Percentiles rank a stretch among this genome's conserved stretches.
Conservation (phyloP, 2,113 vertebrate genomes). For the Mastomys natalensis region DNA sequence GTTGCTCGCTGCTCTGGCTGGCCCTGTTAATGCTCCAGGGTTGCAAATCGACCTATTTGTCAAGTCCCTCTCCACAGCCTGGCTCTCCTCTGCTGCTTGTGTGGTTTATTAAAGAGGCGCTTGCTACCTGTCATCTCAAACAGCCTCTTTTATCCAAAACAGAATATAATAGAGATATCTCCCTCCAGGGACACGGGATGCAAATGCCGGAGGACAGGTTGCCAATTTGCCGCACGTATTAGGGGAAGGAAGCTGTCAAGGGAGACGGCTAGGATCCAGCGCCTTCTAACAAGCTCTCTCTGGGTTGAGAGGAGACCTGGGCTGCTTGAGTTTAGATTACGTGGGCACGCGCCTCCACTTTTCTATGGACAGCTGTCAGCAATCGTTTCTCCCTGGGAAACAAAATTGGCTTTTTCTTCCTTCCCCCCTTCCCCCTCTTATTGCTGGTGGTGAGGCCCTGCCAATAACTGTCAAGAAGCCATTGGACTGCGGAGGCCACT, state of each 20-base stretch:
- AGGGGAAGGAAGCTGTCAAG: conserved; percentile 90
- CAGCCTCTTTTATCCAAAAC: conserved; percentile 94
- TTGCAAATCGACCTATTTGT: conserved; percentile 92
- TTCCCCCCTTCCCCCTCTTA: neutral
- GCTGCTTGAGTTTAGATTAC: conserved; percentile 90
- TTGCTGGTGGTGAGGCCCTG: conserved; percentile 83
- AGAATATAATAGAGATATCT: conserved; percentile 94
- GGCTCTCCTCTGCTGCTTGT: conserved; percentile 87
- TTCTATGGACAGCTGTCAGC: conserved; percentile 92
- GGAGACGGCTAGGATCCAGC: conserved; percentile 89
- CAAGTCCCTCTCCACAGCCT: conserved; percentile 89
- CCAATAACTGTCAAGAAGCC: conserved; percentile 86
- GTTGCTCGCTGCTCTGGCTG: conserved; percentile 72
- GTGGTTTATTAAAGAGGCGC: conserved; percentile 95
- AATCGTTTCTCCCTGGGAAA: conserved; percentile 84
- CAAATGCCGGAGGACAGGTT: conserved; percentile 95
- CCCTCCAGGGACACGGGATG: conserved; percentile 94
- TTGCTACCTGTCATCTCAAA: conserved; percentile 95
- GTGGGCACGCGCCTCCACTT: conserved; percentile 83
- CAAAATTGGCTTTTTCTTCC: conserved; percentile 79
- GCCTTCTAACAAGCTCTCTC: conserved; percentile 97
- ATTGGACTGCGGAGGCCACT: conserved; percentile 64
- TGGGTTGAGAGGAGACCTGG: conserved; percentile 88
- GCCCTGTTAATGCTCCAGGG: conserved; percentile 86
- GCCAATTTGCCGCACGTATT: conserved; percentile 93